Evolutionary conservation across 2,113 vertebrate species (phyloP).

Genomic region (Silurus meridionalis): DNA sequence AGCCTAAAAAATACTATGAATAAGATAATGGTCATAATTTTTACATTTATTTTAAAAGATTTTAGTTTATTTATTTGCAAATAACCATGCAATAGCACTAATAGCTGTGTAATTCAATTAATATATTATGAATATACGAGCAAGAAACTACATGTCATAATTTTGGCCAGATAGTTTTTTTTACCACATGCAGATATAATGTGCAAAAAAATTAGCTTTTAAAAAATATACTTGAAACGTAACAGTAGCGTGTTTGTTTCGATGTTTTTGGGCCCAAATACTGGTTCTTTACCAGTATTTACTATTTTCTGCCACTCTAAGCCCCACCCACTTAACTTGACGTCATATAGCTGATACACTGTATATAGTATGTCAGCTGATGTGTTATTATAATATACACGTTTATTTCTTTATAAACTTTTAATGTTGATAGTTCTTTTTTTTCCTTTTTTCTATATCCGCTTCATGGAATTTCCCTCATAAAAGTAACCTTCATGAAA

Average conservation of each 20-base stretch:
- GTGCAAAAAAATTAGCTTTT: too few relatives aligned
- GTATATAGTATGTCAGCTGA: neutral
- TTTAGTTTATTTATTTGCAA: neutral
- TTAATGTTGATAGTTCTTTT: neutral
- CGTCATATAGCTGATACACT: neutral
- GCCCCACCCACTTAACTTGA: neutral
- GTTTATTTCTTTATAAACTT: neutral
- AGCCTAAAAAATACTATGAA: too few relatives aligned
- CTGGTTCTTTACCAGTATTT: too few relatives aligned
- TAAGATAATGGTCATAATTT: neutral
- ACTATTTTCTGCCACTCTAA: neutral
- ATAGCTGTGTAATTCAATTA: neutral
- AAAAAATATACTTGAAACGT: too few relatives aligned
- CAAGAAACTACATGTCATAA: too few relatives aligned
- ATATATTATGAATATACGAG: too few relatives aligned
- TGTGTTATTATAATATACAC: neutral
- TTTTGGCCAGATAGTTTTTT: too few relatives aligned
- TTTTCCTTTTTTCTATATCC: too few relatives aligned
- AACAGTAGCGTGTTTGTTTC: neutral
- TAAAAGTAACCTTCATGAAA: too few relatives aligned
- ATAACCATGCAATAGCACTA: neutral
- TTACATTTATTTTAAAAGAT: neutral
- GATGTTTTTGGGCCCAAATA: neutral
- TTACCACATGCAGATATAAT: too few relatives aligned
- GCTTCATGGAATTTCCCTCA: too few relatives aligned